Conservation (phyloP, 2,888 invertebrate species). For the Coecobrya sp. region DNA sequence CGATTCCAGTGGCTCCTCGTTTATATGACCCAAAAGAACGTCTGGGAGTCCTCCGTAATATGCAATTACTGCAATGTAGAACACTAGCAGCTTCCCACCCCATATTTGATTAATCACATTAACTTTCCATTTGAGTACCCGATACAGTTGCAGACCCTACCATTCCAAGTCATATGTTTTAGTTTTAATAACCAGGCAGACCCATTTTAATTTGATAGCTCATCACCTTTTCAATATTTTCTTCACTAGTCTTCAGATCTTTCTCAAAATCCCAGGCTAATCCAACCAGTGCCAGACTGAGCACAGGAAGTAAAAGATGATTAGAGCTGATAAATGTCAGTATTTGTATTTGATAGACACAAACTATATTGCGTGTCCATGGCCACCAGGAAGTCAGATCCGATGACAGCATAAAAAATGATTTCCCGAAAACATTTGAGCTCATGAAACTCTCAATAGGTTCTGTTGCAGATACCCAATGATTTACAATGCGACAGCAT, state of each 20-base stretch:
- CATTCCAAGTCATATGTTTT: not conserved
- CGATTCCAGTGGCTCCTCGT: not conserved
- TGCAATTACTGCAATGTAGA: not conserved
- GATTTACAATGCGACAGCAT: not conserved
- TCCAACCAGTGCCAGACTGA: not conserved
- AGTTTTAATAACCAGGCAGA: not conserved
- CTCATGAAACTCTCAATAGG: not conserved
- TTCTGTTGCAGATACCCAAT: not conserved
- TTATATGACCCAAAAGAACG: not conserved
- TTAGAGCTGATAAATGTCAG: not conserved
- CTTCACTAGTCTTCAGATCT: not conserved
- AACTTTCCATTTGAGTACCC: not conserved
- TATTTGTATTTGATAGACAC: not conserved
- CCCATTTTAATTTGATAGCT: not conserved
- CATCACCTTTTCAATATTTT: not conserved
- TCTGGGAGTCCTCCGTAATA: constrained; percentile 24
- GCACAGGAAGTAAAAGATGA: not conserved
- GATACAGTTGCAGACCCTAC: not conserved
- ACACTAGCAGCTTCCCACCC: not conserved
- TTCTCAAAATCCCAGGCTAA: not conserved
- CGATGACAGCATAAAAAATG: not conserved
- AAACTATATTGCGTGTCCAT: not conserved
- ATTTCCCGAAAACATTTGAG: not conserved
- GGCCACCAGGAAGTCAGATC: not conserved
- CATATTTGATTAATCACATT: not conserved